A percentile compares a stretch with the other conserved stretches of the same genome.
phyloP scores from a whole-genome alignment of 2,113 vertebrate species.

The Vimba vimba region DNA sequence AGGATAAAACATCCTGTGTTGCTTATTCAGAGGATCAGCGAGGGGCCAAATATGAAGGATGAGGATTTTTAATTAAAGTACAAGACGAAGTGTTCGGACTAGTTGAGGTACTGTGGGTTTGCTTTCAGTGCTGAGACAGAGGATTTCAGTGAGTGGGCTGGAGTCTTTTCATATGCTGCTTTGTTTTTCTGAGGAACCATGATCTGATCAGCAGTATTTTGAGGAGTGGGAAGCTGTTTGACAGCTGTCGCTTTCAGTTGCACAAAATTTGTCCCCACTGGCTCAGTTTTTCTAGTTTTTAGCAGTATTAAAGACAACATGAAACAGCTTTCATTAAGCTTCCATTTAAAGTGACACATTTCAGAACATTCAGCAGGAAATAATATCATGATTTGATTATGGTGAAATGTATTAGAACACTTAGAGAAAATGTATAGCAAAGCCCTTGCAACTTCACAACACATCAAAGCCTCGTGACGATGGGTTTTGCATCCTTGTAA shows the following conservation, averaged over 20 bases:
- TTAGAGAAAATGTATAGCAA: no score
- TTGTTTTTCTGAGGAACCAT: not conserved
- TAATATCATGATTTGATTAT: not conserved
- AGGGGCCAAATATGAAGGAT: not conserved
- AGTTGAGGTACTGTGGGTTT: not conserved
- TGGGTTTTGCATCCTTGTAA: no score
- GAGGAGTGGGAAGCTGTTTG: slow-evolving; percentile 22
- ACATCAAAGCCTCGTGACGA: no score
- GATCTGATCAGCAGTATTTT: slow-evolving; percentile 18
- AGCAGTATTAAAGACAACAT: not conserved
- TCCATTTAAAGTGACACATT: not conserved
- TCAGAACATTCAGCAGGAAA: not conserved
- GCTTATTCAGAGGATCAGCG: not conserved
- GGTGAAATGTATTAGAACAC: not conserved
- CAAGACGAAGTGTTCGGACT: not conserved
- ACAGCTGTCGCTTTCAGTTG: not conserved
- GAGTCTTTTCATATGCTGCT: not conserved
- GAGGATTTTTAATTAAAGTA: slow-evolving; percentile 3
- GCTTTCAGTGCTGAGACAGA: slow-evolving; percentile 6
- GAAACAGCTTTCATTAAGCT: not conserved
- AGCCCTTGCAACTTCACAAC: no score
- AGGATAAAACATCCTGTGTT: slow-evolving; percentile 17
- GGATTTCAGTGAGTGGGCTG: not conserved
- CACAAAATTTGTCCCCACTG: not conserved
- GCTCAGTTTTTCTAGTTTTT: not conserved